Conservation (phyloP, 2,113 vertebrate species). For the Porphyrio hochstetteri region DNA sequence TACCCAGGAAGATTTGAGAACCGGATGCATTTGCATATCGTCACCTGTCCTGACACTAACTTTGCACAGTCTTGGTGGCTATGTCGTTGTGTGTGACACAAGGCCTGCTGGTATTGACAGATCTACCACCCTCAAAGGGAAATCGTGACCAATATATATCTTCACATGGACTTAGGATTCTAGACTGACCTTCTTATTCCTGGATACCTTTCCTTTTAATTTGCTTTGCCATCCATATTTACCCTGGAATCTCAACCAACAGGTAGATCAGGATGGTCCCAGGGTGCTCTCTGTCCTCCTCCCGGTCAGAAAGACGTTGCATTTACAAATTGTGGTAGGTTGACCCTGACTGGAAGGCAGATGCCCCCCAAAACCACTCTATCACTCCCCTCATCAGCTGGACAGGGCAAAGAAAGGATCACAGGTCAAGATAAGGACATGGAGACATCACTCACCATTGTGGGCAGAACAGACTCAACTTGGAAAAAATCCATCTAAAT, state of each 20-base stretch:
- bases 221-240: neutral
- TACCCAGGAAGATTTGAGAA: neutral
- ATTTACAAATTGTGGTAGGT: no score
- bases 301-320: neutral
- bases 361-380: no score
- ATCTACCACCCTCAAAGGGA: neutral
- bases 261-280: neutral
- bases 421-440: no score
- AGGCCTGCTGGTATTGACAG: neutral
- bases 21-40: neutral
- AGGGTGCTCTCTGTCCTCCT: neutral
- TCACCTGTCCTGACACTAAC: neutral
- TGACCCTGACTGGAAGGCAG: no score
- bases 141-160: neutral
- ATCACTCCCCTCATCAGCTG: no score
- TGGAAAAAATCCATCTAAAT: no score
- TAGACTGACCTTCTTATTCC: neutral
- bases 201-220: neutral
- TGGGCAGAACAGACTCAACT: no score
- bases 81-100: neutral
- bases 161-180: neutral
- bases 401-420: no score
- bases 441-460: no score
- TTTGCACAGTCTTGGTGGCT: neutral
- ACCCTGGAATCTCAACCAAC: neutral